Evolutionary conservation across 2,888 invertebrate genomes (phyloP).

Genomic region (Listrodromus nycthemerus): DNA sequence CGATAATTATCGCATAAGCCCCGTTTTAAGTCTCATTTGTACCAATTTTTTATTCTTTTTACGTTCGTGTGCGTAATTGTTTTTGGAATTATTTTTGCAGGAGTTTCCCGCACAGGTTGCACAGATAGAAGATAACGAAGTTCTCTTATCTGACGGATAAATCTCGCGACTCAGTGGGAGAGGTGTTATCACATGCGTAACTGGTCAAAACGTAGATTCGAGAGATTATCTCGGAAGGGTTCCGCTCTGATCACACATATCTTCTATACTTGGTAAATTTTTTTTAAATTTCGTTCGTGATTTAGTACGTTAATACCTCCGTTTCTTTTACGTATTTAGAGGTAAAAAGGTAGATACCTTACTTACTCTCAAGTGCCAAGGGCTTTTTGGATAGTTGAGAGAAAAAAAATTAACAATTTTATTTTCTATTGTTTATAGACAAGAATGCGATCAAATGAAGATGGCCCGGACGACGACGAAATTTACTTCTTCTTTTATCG

Average conservation of each 20-base stretch:
- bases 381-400: background rate
- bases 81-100: background rate
- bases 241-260: background rate
- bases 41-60: background rate
- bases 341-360: too few relatives aligned
- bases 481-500: background rate
- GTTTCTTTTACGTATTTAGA: background rate
- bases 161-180: constrained; percentile 20
- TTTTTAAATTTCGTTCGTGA: background rate
- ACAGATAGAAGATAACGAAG: constrained; percentile 13
- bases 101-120: background rate
- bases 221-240: background rate
- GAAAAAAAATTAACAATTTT: background rate
- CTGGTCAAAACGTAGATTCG: background rate
- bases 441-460: background rate
- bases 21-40: background rate
- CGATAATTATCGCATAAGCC: background rate
- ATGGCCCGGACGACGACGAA: background rate
- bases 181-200: constrained; percentile 35
- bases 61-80: background rate
- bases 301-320: background rate
- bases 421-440: background rate
- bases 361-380: background rate
- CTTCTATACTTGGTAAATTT: background rate
- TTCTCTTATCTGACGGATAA: constrained; percentile 47